Evolutionary conservation across 2,888 invertebrate species (phyloP), one percentile per base, ranked within the genome.

Genomic region (Melinaea marsaeus): DNA sequence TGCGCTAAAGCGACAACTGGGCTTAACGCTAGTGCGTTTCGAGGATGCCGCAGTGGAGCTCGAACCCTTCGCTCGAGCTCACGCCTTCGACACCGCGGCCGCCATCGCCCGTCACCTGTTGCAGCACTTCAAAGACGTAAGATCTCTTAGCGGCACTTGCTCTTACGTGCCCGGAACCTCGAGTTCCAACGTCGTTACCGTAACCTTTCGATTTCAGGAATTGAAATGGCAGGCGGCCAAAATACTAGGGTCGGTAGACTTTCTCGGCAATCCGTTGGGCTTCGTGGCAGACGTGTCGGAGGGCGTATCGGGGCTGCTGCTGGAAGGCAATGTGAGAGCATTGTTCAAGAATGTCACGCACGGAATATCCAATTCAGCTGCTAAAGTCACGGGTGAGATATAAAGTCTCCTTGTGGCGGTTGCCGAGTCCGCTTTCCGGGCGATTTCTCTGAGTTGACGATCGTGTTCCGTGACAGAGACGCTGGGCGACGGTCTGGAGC

Each of bases 211-310:
- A 32, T 51, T 51, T 32, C 2, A 96, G 94, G 97, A 98, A 85
- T 84, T 99, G 58, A 95, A 96, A 79, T 97, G 98, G 94, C 99
- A 99, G 87, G 98, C 98, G 5, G 97, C 97, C 4, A 95, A 96
- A 72, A 99, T 99, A 77, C 89, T 99, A 63, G 99, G 98, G 3
- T 97, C 99, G 0, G 97, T 99, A 33, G 99, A 99, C 87, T 99
- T 99, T 84, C 93, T 99, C 58, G 99, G 99, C 48, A 99, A 99
- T 91, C 99, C 99, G 2, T 85, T 98, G 57, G 99, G 99, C 13
- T 95, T 99, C 76, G 94, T 99, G 69, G 97, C 97, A 77, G 99
- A 99, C 90, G 95, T 99, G 48, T 95, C 97, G 0, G 99, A 99
- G 88, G 99, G 99, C 42, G 94, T 99, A 45, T 95, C 97, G 2